These are phyloP conservation scores for Axis porcinus DNA, from an alignment of 2,113 vertebrate species.

Conservation along the genomic window DNA sequence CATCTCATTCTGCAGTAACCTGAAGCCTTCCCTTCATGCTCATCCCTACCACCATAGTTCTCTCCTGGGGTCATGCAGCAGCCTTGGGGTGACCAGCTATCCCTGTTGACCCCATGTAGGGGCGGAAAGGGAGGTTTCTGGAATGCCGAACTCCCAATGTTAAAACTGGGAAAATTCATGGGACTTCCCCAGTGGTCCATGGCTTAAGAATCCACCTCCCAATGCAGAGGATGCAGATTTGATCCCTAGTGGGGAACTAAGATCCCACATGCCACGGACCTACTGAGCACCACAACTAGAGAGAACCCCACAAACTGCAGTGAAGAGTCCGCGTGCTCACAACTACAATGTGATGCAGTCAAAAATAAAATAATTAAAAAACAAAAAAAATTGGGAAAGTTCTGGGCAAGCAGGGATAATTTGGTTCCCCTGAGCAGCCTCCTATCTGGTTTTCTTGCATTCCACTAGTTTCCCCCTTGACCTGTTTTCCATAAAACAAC, in stretches of 20 bases:
- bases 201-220: not conserved
- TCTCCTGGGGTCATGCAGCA: not conserved
- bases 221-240: not conserved
- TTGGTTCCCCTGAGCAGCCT: not conserved
- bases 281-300: not conserved
- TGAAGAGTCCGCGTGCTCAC: not conserved
- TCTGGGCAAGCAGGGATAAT: not conserved
- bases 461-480: not conserved
- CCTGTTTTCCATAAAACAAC: not conserved
- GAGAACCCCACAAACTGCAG: not conserved
- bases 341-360: not conserved
- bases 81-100: not conserved
- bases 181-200: not conserved
- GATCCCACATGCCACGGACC: not conserved
- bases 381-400: not conserved
- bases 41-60: rapidly evolving
- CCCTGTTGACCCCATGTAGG: not conserved
- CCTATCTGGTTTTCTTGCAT: not conserved
- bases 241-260: not conserved
- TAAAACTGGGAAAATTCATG: not conserved
- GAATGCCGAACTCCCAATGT: not conserved
- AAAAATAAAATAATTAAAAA: not conserved
- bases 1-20: not conserved
- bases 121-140: not conserved
- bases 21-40: not conserved